Evolutionary conservation across 2,113 vertebrate genomes (phyloP), one percentile per base, ranked within the genome.

Genomic region (Arvicanthis niloticus): DNA sequence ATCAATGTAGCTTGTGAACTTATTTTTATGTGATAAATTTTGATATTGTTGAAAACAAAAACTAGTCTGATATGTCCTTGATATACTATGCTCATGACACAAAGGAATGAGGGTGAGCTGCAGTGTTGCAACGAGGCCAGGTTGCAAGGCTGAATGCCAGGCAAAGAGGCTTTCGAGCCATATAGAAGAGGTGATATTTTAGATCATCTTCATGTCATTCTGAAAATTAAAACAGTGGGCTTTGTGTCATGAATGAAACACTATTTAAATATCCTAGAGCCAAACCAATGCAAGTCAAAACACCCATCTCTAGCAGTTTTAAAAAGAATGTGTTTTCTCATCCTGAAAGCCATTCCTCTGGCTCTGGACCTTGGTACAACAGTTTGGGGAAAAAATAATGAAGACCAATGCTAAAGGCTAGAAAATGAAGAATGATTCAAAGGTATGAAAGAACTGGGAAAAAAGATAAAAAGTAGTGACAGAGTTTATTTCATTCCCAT

Each of bases 401-500:
- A 96, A 72, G 22, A 91, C 29, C 67, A 73, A 7, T n/a, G 88
- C 26, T 96, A 96, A 97, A 94, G 75, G 77, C 93, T 89, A 26
- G 65, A 88, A 75, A 53, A 73, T 24, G 97, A 94, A 95, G 97
- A 97, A 94, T 53, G 86, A 85, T 97, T 93, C 92, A 65, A 95
- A 97, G 95, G 77, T 92, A 70, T 86, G 89, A 96, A 94, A 84
- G 72, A n/a, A 97, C 87, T 94, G 94, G 97, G 40, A 0, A 6
- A 93, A 96, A 82, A 88, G 95, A 95, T 96, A 85, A 97, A 98
- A 98, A 88, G 73, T 89, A 75, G 91, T 87, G 93, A 72, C 58
- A 97, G 96, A 97, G 97, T 97, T 96, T 95, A 98, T 58, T 60
- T 97, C 95, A 98, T 97, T 97, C 82, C 51, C 92, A 93, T 22